Evolutionary conservation across 2,797 vertebrate species (phyloP).

Genomic region (Limnodromus scolopaceus): DNA sequence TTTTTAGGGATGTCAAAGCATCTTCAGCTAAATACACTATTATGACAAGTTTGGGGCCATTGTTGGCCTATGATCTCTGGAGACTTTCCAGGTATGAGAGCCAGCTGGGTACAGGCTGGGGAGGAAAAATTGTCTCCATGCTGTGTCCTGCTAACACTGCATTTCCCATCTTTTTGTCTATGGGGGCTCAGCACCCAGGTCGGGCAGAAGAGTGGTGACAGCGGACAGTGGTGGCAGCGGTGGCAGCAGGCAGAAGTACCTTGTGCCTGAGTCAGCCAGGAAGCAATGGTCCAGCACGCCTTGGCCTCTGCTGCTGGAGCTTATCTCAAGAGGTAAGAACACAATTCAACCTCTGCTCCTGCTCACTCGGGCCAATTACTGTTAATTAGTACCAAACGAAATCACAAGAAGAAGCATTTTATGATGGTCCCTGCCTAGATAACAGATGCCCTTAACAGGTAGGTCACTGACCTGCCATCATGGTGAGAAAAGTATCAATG

Average conservation of each 20-base stretch:
- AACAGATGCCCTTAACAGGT: background rate
- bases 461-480: background rate
- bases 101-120: constrained; percentile 1
- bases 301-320: background rate
- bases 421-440: background rate
- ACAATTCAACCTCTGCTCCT: background rate
- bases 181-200: background rate
- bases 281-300: background rate
- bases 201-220: background rate
- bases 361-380: background rate
- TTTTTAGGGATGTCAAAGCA: constrained; percentile 59
- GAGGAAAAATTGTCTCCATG: background rate
- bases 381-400: background rate
- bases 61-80: constrained; percentile 25
- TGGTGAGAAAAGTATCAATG: background rate
- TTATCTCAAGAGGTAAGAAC: background rate
- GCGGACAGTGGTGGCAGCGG: background rate
- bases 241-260: background rate
- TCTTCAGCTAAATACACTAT: constrained; percentile 48
- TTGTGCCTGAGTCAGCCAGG: background rate
- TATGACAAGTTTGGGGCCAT: constrained; percentile 22
- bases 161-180: background rate
- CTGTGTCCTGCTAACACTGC: background rate
- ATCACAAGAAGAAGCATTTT: background rate
- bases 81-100: constrained; percentile 53